Evolutionary conservation across 2,113 vertebrate genomes (phyloP).

Genomic region (Nothocercus nigrocapillus): DNA sequence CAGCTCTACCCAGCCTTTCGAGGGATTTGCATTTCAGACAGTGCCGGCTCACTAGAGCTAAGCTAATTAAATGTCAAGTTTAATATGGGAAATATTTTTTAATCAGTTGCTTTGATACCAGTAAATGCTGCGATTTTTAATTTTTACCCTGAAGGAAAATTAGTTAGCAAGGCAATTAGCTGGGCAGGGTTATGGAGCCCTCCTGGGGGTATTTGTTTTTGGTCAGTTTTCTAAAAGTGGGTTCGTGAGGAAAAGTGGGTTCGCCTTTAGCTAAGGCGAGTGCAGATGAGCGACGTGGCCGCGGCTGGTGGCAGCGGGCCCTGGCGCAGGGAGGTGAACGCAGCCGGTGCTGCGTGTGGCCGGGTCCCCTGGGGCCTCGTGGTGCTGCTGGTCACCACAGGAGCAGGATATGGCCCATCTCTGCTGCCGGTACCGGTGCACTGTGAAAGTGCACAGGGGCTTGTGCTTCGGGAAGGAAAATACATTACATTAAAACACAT

Average conservation of each 20-base stretch:
- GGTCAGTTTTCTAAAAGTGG: background rate
- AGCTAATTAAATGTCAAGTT: slow-evolving; percentile 37
- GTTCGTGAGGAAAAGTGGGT: background rate
- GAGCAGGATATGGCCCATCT: too few species aligned
- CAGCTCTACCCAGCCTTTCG: background rate
- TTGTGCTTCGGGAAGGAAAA: background rate
- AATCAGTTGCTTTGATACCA: slow-evolving; percentile 5
- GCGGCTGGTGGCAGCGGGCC: too few species aligned
- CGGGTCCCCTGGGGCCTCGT: too few species aligned
- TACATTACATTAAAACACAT: background rate
- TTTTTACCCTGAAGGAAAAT: background rate
- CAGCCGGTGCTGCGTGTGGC: too few species aligned
- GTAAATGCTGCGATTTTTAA: background rate
- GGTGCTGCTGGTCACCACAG: too few species aligned
- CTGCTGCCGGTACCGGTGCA: too few species aligned
- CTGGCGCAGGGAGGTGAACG: too few species aligned
- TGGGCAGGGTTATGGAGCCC: background rate
- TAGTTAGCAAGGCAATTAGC: background rate
- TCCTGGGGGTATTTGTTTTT: background rate
- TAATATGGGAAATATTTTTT: slow-evolving; percentile 31
- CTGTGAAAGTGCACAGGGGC: background rate
- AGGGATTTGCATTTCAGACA: background rate
- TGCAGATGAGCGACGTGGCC: too few species aligned
- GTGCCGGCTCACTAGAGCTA: background rate
- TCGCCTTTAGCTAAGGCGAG: too few species aligned